phyloP scores from a whole-genome alignment of 2,888 invertebrate species.

The Rhagium mordax region DNA sequence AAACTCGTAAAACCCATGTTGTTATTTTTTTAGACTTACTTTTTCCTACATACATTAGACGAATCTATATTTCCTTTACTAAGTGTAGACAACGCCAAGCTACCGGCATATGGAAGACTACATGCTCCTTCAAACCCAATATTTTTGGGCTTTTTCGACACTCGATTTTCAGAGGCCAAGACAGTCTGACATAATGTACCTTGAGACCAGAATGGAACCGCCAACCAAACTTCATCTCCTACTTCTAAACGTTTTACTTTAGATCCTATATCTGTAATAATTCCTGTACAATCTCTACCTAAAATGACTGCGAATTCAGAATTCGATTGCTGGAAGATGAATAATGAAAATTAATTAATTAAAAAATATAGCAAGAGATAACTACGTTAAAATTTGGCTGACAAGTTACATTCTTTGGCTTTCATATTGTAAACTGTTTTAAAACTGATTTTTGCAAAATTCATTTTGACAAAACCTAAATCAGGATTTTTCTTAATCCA shows the following conservation, averaged over 20 bases:
- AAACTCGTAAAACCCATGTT: too few species aligned
- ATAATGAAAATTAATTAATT: neutral
- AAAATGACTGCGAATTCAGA: conserved; percentile 73
- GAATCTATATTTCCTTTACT: conserved; percentile 70
- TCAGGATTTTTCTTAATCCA: too few species aligned
- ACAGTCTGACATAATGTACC: conserved; percentile 75
- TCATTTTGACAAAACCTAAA: too few species aligned
- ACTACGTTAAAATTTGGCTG: neutral
- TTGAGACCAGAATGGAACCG: conserved; percentile 74
- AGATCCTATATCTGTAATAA: conserved; percentile 75
- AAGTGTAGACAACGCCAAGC: conserved; percentile 73
- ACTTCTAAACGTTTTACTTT: conserved; percentile 74
- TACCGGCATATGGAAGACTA: conserved; percentile 75
- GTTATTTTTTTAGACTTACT: conserved; percentile 67
- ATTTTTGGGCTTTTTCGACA: conserved; percentile 72
- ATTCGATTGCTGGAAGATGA: conserved; percentile 62
- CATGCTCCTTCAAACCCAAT: conserved; percentile 76
- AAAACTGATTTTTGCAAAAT: too few species aligned
- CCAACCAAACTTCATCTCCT: conserved; percentile 77
- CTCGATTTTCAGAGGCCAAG: conserved; percentile 72
- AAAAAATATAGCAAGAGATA: too few species aligned
- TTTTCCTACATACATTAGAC: conserved; percentile 71
- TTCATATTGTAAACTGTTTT: too few species aligned
- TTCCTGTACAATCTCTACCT: conserved; percentile 77
- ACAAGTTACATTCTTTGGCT: too few species aligned